These are phyloP conservation scores for Synergus umbraculus DNA, from an alignment of 2,888 invertebrate species.

Conservation along the genomic window DNA sequence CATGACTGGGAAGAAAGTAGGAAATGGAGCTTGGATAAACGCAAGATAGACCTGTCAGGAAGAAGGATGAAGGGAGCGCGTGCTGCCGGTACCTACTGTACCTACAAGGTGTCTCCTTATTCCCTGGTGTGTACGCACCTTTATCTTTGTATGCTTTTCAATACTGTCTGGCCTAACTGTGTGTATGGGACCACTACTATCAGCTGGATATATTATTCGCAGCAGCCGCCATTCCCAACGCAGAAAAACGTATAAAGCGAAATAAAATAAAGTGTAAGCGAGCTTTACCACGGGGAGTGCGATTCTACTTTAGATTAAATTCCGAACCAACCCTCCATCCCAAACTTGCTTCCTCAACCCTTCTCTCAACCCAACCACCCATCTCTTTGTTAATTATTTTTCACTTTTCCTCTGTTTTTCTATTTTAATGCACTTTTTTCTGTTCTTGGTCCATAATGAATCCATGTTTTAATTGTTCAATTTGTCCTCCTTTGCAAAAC, in stretches of 20 bases:
- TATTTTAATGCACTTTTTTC: constrained; percentile 15
- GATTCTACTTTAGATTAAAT: constrained; percentile 40
- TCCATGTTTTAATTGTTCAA: not conserved
- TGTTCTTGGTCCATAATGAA: not conserved
- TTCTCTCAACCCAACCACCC: not conserved
- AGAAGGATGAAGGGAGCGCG: constrained; percentile 37
- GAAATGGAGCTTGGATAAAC: constrained; percentile 25
- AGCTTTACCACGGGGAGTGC: constrained; percentile 35
- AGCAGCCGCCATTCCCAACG: constrained; percentile 7
- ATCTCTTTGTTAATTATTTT: constrained; percentile 34
- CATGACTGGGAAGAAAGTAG: constrained; percentile 19
- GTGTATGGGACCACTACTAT: constrained; percentile 9
- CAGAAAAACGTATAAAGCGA: not conserved
- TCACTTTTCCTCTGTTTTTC: constrained; percentile 29
- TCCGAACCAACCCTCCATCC: constrained; percentile 38
- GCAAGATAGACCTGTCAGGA: constrained; percentile 39
- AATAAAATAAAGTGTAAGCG: constrained; percentile 17
- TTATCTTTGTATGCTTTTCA: constrained; percentile 16
- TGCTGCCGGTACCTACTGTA: not conserved
- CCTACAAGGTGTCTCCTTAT: constrained; percentile 24
- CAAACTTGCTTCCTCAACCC: constrained; percentile 22
- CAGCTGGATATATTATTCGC: constrained; percentile 21
- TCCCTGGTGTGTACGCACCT: not conserved
- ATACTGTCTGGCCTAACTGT: not conserved
- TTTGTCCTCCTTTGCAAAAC: not conserved